Base-by-base conservation (phyloP, 2,888 invertebrate genomes). In the Scrobipalpa costella region DNA sequence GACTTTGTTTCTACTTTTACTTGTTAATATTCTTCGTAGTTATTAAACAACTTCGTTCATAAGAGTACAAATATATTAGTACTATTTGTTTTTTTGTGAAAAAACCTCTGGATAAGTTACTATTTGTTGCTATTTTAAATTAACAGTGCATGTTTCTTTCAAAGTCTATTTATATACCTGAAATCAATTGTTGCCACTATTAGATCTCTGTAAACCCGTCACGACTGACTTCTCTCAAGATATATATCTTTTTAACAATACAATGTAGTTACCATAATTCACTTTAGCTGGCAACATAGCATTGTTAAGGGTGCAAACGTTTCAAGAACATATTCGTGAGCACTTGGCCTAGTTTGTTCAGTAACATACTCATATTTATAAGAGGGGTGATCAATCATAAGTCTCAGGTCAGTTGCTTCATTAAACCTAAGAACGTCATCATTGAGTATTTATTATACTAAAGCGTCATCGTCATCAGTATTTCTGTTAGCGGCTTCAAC, bases 321-420 rank as follows among this genome's bases (percentile, higher is more conserved):
- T 80, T 86, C 83, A 85, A 86, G 86, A 84, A 71, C 80, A 73
- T 69, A 69, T 33, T 67, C 59, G 72, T 67, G 63, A 68, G 81
- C 67, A 84, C 89, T 88, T 90, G 89, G 86, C 89, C 88, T 84
- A 81, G 76, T 84, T 86, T 74, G 73, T 71, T 65, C 66, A 79
- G 17, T 40, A 17, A 38, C 58, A 58, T 19, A 19, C 74, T 82
- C 82, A 84, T 86, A 87, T 85, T 83, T 81, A 82, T 83, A 84
- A 81, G 77, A 83, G 76, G 78, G 74, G 78, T 76, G 67, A 88
- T 89, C 85, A 83, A 86, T 89, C 88, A 89, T 87, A 75, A 74
- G 68, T 65, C 69, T 67, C 70, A 66, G 69, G 71, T 72, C 73
- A 70, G 78, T 73, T 77, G 77, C 70, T 74, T 78, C 78, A 79